Conservation (phyloP, 2,113 vertebrate species). For the Stegostoma tigrinum region DNA sequence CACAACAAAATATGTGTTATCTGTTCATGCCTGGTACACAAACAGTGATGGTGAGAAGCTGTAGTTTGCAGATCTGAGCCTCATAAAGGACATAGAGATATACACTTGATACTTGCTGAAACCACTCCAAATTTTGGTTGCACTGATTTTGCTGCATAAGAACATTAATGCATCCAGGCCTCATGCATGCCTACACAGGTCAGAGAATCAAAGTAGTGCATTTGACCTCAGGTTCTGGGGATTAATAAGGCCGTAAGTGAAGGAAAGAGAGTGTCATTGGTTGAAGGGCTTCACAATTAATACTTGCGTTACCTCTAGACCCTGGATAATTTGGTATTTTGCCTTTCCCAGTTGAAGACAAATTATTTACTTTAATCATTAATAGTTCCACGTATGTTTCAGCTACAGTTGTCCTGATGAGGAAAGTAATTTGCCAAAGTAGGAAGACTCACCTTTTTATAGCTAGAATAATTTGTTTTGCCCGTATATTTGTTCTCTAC, state of each 20-base stretch:
- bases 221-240: background rate
- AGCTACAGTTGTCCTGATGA: background rate
- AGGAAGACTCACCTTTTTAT: background rate
- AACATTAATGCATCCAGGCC: background rate
- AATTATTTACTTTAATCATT: background rate
- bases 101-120: background rate
- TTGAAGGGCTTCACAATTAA: background rate
- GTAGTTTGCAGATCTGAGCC: background rate
- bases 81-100: background rate
- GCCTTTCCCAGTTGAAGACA: background rate
- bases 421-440: background rate
- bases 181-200: background rate
- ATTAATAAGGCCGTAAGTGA: background rate
- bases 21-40: background rate
- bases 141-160: background rate
- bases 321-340: background rate
- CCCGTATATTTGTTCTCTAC: background rate
- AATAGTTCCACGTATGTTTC: background rate
- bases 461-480: background rate
- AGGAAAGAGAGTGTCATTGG: background rate
- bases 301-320: background rate
- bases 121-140: background rate
- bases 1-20: background rate
- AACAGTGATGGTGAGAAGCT: background rate
- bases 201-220: background rate